Conservation (phyloP, 2,113 vertebrate genomes). For the Pao palembangensis region DNA sequence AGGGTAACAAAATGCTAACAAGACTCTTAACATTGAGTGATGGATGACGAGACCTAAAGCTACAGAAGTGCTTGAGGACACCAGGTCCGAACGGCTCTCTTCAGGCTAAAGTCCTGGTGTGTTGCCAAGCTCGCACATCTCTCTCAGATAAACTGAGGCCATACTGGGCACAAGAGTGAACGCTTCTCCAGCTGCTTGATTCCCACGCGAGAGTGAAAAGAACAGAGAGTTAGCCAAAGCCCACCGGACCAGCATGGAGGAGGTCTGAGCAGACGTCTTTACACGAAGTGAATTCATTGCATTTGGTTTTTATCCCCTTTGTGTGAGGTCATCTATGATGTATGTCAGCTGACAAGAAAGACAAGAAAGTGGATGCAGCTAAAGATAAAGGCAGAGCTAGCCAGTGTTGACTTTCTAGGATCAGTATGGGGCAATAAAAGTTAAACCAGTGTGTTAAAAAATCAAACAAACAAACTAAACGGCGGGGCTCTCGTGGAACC, state of each 20-base stretch:
- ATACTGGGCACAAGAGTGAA: slow-evolving; percentile 42
- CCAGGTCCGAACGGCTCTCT: not conserved
- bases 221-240: slow-evolving; percentile 37
- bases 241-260: slow-evolving; percentile 19
- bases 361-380: not conserved
- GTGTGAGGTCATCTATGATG: not conserved
- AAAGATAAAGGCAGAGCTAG: too few relatives aligned
- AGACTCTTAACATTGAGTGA: too few relatives aligned
- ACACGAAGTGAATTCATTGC: slow-evolving; percentile 1
- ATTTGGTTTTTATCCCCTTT: too few relatives aligned
- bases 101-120: not conserved
- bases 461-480: too few relatives aligned
- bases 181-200: slow-evolving; percentile 49
- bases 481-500: too few relatives aligned
- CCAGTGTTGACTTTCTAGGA: too few relatives aligned
- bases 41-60: too few relatives aligned
- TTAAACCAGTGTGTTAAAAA: too few relatives aligned
- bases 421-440: too few relatives aligned
- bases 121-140: slow-evolving; percentile 25
- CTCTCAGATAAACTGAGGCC: slow-evolving; percentile 37
- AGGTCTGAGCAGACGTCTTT: slow-evolving; percentile 40
- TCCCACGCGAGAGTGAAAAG: slow-evolving; percentile 40
- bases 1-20: too few relatives aligned
- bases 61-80: not conserved
- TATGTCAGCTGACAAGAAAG: not conserved